phyloP scores from a whole-genome alignment of 2,113 vertebrate genomes.

The Lagenorhynchus albirostris region DNA sequence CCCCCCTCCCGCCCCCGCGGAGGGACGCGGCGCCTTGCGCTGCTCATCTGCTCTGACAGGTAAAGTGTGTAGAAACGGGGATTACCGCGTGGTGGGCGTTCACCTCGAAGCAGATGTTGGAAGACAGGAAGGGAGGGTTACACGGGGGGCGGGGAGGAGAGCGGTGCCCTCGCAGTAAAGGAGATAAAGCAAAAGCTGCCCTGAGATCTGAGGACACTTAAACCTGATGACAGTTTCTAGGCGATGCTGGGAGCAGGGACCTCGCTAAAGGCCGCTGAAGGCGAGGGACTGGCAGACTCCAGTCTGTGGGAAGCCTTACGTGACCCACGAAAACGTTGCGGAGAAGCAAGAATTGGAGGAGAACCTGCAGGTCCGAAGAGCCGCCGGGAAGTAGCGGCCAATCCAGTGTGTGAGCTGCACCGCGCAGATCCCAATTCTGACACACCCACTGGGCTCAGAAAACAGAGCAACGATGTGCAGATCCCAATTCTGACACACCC shows the following conservation, averaged over 20 bases:
- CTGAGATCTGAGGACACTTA: not conserved
- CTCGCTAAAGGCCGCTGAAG: accelerated
- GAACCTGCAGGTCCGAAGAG: not conserved
- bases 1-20: not conserved
- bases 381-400: not conserved
- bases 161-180: accelerated
- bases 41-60: not conserved
- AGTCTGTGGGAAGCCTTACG: not conserved
- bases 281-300: accelerated
- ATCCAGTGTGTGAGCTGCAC: accelerated
- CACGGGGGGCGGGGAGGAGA: not conserved
- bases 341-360: not conserved
- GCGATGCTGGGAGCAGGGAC: not conserved
- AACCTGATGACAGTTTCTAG: not conserved
- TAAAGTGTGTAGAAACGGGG: accelerated
- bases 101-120: not conserved
- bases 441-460: not conserved
- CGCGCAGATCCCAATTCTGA: not conserved
- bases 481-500: not conserved
- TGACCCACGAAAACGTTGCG: not conserved
- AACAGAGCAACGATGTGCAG: no score
- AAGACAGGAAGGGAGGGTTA: not conserved
- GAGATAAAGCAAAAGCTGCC: not conserved
- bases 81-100: not conserved
- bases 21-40: accelerated